Base-by-base conservation (phyloP, 2,888 invertebrate genomes). In the Drymonia ruficornis region DNA sequence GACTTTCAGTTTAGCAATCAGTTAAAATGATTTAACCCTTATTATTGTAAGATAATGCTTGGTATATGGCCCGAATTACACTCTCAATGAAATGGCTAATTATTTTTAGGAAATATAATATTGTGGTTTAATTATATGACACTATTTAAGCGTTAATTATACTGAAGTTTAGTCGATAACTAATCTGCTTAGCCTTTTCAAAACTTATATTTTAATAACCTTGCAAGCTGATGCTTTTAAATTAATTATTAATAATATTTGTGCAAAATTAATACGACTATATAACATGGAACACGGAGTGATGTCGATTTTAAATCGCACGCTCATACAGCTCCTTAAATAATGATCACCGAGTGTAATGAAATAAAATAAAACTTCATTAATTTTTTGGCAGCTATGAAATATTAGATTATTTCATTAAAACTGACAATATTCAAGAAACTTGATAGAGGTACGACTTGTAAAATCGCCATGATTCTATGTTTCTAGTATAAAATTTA, bases 401-500 rank as follows among this genome's bases (percentile, higher is more conserved):
- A 1, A 23, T 23, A 23, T 23, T 23, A 23, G 6, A 23, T 23
- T 23, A 2, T 23, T 23, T 23, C 7, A 4, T 2, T 23, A 23
- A 23, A 23, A 23, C 7, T 36, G 34, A n/a, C 5, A n/a, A 13
- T n/a, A 36, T n/a, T 36, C 7, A 6, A 13, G 36, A 36, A 36
- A 36, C 5, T n/a, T n/a, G 5, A n/a, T n/a, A 13, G 7, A n/a
- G 4, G 36, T 36, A 23, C 7, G 23, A 2, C 7, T 0, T 23
- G 36, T n/a, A 36, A n/a, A 11, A 13, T 11, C 9, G 9, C 11
- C 31, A 31, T 31, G 11, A 11, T 31, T 31, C 11, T 2, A 9
- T 31, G 12, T 1, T 31, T 13, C 36, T 6, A 6, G 13, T 36
- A n/a, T 11, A 36, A 36, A 12, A n/a, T 11, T 28, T 56, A 63